Base-by-base conservation (phyloP, 2,888 invertebrate genomes). In the Nesidiocoris tenuis region DNA sequence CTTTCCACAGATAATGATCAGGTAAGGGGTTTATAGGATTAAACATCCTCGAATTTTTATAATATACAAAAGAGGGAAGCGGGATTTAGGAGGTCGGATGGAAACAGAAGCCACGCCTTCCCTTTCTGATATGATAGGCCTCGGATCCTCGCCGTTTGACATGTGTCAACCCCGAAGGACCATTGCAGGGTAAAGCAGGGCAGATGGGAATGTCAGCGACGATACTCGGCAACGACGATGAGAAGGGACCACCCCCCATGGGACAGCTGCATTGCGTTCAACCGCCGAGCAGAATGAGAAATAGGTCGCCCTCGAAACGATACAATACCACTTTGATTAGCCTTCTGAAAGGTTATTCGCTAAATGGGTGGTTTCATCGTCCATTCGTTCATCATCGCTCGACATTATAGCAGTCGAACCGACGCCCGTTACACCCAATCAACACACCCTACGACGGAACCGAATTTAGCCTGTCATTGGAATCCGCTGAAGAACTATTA, bases 301-400 rank as follows among this genome's bases (percentile, higher is more conserved):
- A 39, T 39, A 39, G 39, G 12, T 39, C 39, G 39, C 39, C 3
- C 39, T 39, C 39, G 3, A 39, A 39, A 39, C 39, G 3, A 39
- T 25, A 65, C 65, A 65, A 65, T 65, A 39, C 25, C 19, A 19
- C 39, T 65, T 25, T 65, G 65, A 65, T 65, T 65, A 39, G 65
- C 25, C 54, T 25, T 65, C 65, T 65, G 65, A 65, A 65, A 65
- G 65, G 65, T 65, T 65, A 65, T 65, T 24, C 39, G 18, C 65
- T 65, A 65, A 65, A 65, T 65, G 25, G 39, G 25, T 25, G 65
- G 65, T 39, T 39, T 65, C 65, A 39, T 65, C 65, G 39, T 65
- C 65, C 12, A 65, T 65, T 39, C 39, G 65, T 39, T 65, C 65
- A 65, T 65, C 65, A 65, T 39, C 65, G 39, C 12, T 7, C 39